Conservation (phyloP, 2,113 vertebrate species). For the Mionectes macconnelli region DNA sequence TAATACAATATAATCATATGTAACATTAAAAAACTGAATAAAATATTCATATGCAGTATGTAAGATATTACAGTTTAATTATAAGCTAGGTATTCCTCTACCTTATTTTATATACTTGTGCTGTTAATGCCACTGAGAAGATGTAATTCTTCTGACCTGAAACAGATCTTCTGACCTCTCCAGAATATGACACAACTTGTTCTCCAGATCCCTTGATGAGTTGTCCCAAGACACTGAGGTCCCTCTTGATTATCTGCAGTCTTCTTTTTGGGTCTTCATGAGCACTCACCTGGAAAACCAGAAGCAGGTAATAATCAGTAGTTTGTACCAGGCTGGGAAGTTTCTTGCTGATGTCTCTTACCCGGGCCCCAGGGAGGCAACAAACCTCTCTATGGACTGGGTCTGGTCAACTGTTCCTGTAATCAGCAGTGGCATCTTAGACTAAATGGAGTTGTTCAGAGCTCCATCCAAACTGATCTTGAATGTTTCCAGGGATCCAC, state of each 20-base stretch:
- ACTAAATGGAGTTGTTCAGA: neutral
- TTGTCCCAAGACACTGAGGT: neutral
- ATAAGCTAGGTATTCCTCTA: neutral
- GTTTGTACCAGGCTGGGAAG: neutral
- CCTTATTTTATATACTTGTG: neutral
- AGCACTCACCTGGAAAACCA: neutral
- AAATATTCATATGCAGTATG: neutral
- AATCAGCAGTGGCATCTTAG: neutral
- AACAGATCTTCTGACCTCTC: neutral
- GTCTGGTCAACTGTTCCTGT: neutral
- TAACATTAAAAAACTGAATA: neutral
- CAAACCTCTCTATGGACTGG: neutral
- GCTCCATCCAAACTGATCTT: neutral
- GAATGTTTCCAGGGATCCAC: neutral
- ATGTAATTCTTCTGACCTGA: neutral
- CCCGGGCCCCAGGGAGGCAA: neutral
- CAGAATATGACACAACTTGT: neutral
- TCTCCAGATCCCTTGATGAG: neutral
- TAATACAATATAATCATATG: neutral
- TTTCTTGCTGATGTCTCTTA: neutral
- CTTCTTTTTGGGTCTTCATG: neutral
- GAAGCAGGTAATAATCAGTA: neutral
- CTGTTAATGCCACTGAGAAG: neutral
- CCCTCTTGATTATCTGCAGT: neutral
- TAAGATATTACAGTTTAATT: neutral